Percentiles rank a stretch among this genome's conserved stretches.
phyloP scores from a whole-genome alignment of 2,797 vertebrate species.

The Micrastur ruficollis region DNA sequence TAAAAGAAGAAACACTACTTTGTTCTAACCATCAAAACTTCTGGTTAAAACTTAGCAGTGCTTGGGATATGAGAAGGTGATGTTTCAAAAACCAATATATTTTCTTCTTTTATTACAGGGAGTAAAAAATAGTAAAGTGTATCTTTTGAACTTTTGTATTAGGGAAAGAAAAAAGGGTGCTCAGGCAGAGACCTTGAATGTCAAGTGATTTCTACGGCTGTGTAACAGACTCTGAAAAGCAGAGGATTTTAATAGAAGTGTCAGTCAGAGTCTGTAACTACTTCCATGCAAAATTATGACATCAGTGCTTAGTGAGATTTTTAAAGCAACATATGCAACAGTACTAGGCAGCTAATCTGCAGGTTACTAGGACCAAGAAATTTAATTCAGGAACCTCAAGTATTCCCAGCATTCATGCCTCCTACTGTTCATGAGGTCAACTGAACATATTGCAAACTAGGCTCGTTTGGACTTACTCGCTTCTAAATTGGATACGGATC shows the following conservation, averaged over 20 bases:
- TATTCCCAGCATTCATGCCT: not conserved
- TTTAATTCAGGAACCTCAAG: not conserved
- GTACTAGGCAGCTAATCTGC: not conserved
- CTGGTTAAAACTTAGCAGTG: not conserved
- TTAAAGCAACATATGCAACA: not conserved
- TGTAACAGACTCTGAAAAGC: not conserved
- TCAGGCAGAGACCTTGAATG: not conserved
- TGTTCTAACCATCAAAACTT: not conserved
- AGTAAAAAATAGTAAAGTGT: not conserved
- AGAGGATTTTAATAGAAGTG: not conserved
- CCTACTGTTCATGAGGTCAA: not conserved
- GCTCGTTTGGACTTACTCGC: not conserved
- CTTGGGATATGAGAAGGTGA: not conserved
- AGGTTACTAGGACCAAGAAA: not conserved
- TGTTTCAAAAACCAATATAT: not conserved
- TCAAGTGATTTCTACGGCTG: not conserved
- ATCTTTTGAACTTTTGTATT: not conserved
- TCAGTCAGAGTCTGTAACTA: not conserved
- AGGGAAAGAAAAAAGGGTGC: not conserved
- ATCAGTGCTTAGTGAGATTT: not conserved
- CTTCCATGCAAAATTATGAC: not conserved
- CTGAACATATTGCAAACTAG: not conserved
- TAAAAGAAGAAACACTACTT: not conserved
- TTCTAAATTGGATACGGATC: not conserved
- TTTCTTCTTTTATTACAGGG: not conserved